Conservation (phyloP, 2,888 invertebrate genomes). For the Dryomyza anilis region DNA sequence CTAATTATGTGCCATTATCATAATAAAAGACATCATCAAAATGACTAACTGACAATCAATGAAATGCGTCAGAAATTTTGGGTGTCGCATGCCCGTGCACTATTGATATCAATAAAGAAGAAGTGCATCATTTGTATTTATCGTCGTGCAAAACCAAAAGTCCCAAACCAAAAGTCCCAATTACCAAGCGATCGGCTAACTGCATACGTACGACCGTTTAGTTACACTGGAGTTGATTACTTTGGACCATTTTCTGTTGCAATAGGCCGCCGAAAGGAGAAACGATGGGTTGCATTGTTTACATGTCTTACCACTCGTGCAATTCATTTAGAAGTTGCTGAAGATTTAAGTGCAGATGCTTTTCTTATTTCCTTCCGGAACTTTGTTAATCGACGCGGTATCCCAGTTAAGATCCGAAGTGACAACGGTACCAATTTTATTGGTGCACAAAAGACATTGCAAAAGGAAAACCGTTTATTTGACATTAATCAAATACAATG, state of each 20-base stretch:
- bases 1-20: too few species aligned
- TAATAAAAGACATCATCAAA: neutral
- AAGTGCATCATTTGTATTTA: too few species aligned
- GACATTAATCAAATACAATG: neutral
- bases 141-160: neutral
- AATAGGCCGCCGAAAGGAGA: conserved; percentile 13
- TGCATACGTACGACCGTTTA: conserved; percentile 31
- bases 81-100: too few species aligned
- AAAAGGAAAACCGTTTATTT: neutral
- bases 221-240: conserved; percentile 33
- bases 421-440: conserved; percentile 30
- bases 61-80: too few species aligned
- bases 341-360: conserved; percentile 1
- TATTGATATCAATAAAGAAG: too few species aligned
- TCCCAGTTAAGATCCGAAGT: conserved; percentile 27
- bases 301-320: conserved; percentile 18
- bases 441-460: conserved; percentile 17
- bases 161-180: conserved; percentile 30
- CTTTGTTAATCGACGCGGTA: conserved; percentile 19
- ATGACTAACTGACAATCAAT: neutral
- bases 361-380: conserved; percentile 3
- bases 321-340: conserved; percentile 13
- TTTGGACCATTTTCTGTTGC: conserved; percentile 23
- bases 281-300: conserved; percentile 26
- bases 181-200: conserved; percentile 31